Percentiles rank a stretch among this genome's conserved stretches.
Conservation (phyloP, 2,113 vertebrate genomes). For the Equus quagga region DNA sequence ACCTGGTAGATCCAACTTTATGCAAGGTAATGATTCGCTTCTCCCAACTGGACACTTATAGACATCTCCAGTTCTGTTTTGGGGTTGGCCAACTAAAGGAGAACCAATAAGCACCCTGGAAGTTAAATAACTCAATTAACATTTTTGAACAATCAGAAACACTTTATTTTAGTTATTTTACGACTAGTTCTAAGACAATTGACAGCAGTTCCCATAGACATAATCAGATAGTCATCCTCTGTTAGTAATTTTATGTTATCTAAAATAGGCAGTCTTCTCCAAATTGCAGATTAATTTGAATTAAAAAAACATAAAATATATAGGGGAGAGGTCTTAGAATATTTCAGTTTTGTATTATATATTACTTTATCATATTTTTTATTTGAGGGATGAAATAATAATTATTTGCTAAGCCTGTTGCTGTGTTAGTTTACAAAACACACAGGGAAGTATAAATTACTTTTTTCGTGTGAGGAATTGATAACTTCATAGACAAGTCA, state of each 20-base stretch:
- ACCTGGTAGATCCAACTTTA: slow-evolving; percentile 95
- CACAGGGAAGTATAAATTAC: neutral
- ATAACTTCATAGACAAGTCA: slow-evolving; percentile 27
- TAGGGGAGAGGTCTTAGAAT: neutral
- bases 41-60: slow-evolving; percentile 95
- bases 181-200: neutral
- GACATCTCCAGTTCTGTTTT: slow-evolving; percentile 95
- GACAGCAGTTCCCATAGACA: neutral
- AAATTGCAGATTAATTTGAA: neutral
- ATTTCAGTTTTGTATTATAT: neutral
- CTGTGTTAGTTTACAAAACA: neutral
- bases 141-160: neutral
- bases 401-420: neutral
- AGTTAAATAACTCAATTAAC: slow-evolving; percentile 67
- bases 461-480: slow-evolving; percentile 4
- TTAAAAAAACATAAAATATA: neutral
- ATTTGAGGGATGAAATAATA: neutral
- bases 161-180: slow-evolving; percentile 8
- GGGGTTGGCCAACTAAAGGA: slow-evolving; percentile 94
- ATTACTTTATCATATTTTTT: neutral
- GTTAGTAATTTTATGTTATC: neutral
- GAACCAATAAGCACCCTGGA: slow-evolving; percentile 97
- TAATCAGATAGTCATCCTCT: neutral
- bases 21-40: slow-evolving; percentile 85
- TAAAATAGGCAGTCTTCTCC: neutral